Evolutionary conservation across 2,113 vertebrate species (phyloP), one percentile per base, ranked within the genome.

Genomic region (Arizona elegans): DNA sequence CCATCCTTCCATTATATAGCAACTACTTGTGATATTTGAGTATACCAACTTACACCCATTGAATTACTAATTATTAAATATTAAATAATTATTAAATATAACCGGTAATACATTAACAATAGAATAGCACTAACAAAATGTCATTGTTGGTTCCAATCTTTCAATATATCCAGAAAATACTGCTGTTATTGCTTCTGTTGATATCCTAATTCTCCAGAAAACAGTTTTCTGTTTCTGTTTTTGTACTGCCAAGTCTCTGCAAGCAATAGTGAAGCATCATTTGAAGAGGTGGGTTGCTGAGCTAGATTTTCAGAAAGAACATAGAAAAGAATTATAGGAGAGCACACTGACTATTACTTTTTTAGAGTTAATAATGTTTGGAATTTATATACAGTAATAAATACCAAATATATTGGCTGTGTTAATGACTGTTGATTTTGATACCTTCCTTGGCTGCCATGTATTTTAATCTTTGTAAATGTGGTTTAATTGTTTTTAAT

Each of bases 361-460:
- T 58, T 75, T 95, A 94, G 92, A 81, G 95, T 96, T 94, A 90
- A 95, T 96, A 94, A 95, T 90, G 10, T 86, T 90, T 90, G 86
- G 86, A 65, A 91, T 95, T 4, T 92, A 97, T 96, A 94, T 92
- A 94, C 65, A 93, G 91, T 94, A 89, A 95, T 92, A 97, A 97
- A 95, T 89, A 95, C 93, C 93, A 96, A 94, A 95, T 95, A 95
- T 96, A 96, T 97, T 96, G 17, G n/a, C n/a, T 75, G 17, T 19
- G 7, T 81, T 81, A 81, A 38, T 38, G 7, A 38, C 15, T 38
- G 33, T 19, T 8, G 33, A 81, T 19, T 81, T 38, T 38, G 70
- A 81, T 81, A 81, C 17, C 33, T 19, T 38, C 70, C 17, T 81
- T 81, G 17, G 17, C 33, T 38, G 70, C 70, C 19, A 33, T 81